Evolutionary conservation across 2,888 invertebrate species (phyloP), one percentile per base, ranked within the genome.

Genomic region (Xestoiulus laeticollis): DNA sequence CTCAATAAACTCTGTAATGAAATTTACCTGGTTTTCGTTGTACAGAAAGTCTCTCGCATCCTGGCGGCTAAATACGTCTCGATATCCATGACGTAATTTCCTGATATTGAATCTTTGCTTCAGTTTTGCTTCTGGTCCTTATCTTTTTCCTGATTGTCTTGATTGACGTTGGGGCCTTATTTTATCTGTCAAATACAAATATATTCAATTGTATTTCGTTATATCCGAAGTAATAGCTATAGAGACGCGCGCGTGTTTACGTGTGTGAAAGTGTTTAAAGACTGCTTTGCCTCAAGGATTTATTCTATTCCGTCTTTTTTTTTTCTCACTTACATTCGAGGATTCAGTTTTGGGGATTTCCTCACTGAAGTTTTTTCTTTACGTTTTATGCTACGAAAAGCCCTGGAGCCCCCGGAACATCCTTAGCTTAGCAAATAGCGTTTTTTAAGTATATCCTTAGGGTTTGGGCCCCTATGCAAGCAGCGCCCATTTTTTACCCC

Each of bases 71-170:
- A 59, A 59, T 6, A 19, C 59, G 22, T 59, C 59, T 22, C 59
- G 6, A 59, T 59, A 59, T 59, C 59, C 59, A 59, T 59, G 59
- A 59, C 59, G 59, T 59, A 59, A 59, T 59, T 59, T 59, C 59
- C 59, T 59, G 59, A 59, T 22, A 59, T 59, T 8, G n/a, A 59
- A 59, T 59, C 59, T 22, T 59, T 22, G n/a, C 59, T 59, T 59
- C 59, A 59, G n/a, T 59, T 59, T 59, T 22, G 59, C 59, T 59
- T 59, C 59, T 19, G 59, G 59, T 59, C 59, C 59, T 59, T n/a
- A 59, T n/a, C 22, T 59, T n/a, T 1, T 19, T 59, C 19, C 59
- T 59, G 59, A 59, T 59, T 59, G 59, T 19, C 59, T 59, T 22
- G 59, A 59, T 59, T 59, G 59, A 59, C 59, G 59, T n/a, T 22